Evolutionary conservation across 2,888 invertebrate genomes (phyloP).

Genomic region (Uropetala carovei): DNA sequence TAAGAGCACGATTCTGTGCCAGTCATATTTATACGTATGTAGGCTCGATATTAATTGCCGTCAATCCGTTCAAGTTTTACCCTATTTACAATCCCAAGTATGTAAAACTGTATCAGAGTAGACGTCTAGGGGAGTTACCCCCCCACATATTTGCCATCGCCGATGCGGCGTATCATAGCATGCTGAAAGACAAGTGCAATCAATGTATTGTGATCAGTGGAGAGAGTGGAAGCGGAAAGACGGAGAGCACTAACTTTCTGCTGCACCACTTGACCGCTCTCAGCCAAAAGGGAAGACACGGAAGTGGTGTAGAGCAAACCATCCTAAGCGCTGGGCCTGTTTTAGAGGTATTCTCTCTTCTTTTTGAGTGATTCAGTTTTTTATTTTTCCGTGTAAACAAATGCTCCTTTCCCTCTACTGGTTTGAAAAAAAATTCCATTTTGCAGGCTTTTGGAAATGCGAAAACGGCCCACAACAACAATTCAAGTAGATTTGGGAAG

Average conservation of each 20-base stretch:
- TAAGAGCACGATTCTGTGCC: slow-evolving; percentile 90
- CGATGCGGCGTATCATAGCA: slow-evolving; percentile 95
- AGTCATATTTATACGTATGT: slow-evolving; percentile 98
- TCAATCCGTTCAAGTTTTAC: slow-evolving; percentile 96
- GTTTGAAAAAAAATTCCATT: too few species aligned
- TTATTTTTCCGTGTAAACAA: not conserved
- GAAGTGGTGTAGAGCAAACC: slow-evolving; percentile 97
- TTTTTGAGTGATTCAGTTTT: not conserved
- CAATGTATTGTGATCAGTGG: slow-evolving; percentile 97
- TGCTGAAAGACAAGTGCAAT: slow-evolving; percentile 93
- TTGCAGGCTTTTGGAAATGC: slow-evolving; percentile 96
- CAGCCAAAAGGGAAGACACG: slow-evolving; percentile 95
- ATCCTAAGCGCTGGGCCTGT: slow-evolving; percentile 97
- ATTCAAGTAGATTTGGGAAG: slow-evolving; percentile 97
- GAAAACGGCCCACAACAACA: slow-evolving; percentile 98
- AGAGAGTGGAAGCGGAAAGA: slow-evolving; percentile 97
- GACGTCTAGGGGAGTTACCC: slow-evolving; percentile 92
- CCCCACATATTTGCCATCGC: slow-evolving; percentile 98
- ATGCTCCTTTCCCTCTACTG: not conserved
- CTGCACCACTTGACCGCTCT: slow-evolving; percentile 96
- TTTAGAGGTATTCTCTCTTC: slow-evolving; percentile 81
- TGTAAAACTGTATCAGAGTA: slow-evolving; percentile 96
- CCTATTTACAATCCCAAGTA: slow-evolving; percentile 99
- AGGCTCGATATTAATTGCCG: slow-evolving; percentile 95
- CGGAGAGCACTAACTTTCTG: slow-evolving; percentile 96